Conservation (phyloP, 2,797 vertebrate genomes). For the Oceanodroma leucorhoa region DNA sequence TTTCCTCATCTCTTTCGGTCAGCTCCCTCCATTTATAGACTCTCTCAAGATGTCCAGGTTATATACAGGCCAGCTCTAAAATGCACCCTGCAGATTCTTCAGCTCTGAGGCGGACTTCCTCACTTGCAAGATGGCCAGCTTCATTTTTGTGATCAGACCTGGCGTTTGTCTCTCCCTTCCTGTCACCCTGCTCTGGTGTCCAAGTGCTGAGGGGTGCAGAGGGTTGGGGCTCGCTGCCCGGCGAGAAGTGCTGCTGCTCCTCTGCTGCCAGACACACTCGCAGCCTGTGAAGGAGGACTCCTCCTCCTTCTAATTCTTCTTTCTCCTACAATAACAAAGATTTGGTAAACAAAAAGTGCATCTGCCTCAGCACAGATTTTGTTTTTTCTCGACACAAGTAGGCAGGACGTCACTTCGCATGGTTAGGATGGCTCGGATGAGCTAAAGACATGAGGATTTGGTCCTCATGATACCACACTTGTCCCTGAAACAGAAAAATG, state of each 20-base stretch:
- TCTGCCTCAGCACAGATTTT: neutral
- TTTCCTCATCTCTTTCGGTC: neutral
- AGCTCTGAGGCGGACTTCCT: neutral
- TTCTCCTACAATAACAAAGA: neutral
- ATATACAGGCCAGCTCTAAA: constrained; percentile 34
- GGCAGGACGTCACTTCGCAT: rapidly evolving
- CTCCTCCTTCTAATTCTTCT: neutral
- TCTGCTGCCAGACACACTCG: neutral
- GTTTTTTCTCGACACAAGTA: rapidly evolving
- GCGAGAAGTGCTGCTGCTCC: neutral
- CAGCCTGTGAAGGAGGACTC: neutral
- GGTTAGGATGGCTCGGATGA: neutral
- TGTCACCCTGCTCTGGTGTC: neutral
- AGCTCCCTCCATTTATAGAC: neutral
- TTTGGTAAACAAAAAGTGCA: neutral
- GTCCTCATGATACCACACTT: neutral
- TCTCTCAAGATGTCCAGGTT: constrained; percentile 15
- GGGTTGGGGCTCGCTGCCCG: neutral
- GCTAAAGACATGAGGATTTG: neutral
- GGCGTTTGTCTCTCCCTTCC: neutral
- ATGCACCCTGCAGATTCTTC: constrained; percentile 24
- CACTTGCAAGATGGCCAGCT: neutral
- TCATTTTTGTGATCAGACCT: neutral
- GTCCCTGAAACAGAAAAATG: neutral
- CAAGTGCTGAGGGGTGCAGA: neutral